Conservation (phyloP, 2,888 invertebrate species). For the Chalcosyrphus nemorum region DNA sequence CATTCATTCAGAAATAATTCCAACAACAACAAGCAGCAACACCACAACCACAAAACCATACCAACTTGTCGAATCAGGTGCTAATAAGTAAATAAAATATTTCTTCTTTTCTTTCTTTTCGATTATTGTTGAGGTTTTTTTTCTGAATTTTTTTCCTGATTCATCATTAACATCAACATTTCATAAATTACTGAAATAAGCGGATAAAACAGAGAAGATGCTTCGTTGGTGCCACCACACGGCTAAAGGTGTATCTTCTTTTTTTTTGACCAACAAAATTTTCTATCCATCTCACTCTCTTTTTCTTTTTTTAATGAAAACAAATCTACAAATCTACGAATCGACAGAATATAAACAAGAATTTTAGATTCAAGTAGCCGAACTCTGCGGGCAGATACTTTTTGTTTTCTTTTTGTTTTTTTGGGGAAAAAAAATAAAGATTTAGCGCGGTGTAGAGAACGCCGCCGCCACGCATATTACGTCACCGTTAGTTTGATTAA, state of each 20-base stretch:
- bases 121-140: constrained; percentile 34
- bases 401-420: too few species aligned
- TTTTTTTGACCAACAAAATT: constrained; percentile 17
- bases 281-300: background rate
- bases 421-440: constrained; percentile 2
- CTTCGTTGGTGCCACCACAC: constrained; percentile 1
- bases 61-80: constrained; percentile 55
- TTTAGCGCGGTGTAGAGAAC: constrained; percentile 31
- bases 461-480: constrained; percentile 58
- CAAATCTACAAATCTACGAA: constrained; percentile 39
- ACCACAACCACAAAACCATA: background rate
- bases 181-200: constrained; percentile 36
- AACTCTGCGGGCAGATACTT: background rate
- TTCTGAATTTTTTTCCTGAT: constrained; percentile 46
- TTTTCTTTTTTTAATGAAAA: constrained; percentile 23
- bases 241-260: background rate
- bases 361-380: constrained; percentile 35
- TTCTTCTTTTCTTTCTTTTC: constrained; percentile 1
- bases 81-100: constrained; percentile 55
- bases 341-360: constrained; percentile 52
- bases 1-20: constrained; percentile 50
- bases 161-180: constrained; percentile 60
- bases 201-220: constrained; percentile 6
- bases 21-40: constrained; percentile 1
- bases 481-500: constrained; percentile 68